A percentile compares a stretch with the other conserved stretches of the same genome.
These are phyloP conservation scores for Pipistrellus pygmaeus DNA, from an alignment of 2,797 vertebrate species.

Conservation along the genomic window DNA sequence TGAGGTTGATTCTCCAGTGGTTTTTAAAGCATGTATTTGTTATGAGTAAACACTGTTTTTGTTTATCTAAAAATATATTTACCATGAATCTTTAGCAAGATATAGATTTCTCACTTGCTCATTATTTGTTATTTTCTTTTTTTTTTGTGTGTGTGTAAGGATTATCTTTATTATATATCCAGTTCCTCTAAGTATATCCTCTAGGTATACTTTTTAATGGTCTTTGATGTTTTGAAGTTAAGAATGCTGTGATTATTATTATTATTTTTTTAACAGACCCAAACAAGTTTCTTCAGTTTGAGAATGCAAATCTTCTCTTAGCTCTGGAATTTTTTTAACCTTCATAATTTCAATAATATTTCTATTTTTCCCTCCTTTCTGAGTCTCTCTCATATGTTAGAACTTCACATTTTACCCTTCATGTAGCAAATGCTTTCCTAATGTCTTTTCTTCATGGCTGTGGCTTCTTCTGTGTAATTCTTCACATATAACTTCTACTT, in stretches of 20 bases:
- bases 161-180: neutral
- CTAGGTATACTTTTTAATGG: neutral
- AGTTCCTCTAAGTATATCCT: neutral
- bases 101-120: neutral
- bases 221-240: neutral
- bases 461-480: neutral
- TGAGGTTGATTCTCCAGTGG: neutral
- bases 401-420: conserved; percentile 8
- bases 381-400: neutral
- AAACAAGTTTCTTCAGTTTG: neutral
- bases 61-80: neutral
- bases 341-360: neutral
- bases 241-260: neutral
- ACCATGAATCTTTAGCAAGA: neutral
- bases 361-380: neutral
- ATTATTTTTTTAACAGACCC: too few species aligned
- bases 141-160: neutral
- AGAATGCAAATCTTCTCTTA: neutral
- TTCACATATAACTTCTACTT: neutral
- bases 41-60: neutral
- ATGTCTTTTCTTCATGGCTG: neutral
- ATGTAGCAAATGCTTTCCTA: neutral
- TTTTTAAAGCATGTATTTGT: neutral
- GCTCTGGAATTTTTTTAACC: neutral
- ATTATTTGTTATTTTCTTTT: conserved; percentile 1